phyloP scores from a whole-genome alignment of 2,113 vertebrate genomes.

The Agelaius tricolor region DNA sequence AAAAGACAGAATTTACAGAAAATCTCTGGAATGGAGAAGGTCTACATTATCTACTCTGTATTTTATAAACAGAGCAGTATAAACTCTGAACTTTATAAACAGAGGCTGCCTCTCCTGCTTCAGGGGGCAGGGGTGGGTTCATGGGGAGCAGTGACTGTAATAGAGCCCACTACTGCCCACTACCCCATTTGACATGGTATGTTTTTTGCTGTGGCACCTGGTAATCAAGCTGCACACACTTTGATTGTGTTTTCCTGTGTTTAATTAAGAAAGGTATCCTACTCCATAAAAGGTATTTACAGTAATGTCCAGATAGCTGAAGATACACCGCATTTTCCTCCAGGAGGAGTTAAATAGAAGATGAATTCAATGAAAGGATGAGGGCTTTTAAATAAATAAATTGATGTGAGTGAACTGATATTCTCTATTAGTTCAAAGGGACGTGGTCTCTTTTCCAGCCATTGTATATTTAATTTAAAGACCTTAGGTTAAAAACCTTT shows the following conservation, averaged over 20 bases:
- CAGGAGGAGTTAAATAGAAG: background rate
- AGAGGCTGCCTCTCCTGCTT: background rate
- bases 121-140: background rate
- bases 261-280: background rate
- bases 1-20: background rate
- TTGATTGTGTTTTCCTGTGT: background rate
- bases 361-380: background rate
- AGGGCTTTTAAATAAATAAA: background rate
- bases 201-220: background rate
- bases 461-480: background rate
- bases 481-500: background rate
- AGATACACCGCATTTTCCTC: background rate
- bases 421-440: background rate
- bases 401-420: background rate
- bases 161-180: background rate
- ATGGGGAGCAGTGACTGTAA: background rate
- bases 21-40: background rate
- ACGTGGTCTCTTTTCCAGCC: background rate
- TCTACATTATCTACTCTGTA: background rate
- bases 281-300: background rate
- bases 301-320: background rate
- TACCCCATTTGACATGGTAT: background rate
- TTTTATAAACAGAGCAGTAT: background rate
- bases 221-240: background rate
- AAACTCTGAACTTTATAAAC: background rate